Percentiles rank a stretch among this genome's conserved stretches.
Evolutionary conservation across 2,113 vertebrate species (phyloP).

Genomic region (Podocnemis expansa): DNA sequence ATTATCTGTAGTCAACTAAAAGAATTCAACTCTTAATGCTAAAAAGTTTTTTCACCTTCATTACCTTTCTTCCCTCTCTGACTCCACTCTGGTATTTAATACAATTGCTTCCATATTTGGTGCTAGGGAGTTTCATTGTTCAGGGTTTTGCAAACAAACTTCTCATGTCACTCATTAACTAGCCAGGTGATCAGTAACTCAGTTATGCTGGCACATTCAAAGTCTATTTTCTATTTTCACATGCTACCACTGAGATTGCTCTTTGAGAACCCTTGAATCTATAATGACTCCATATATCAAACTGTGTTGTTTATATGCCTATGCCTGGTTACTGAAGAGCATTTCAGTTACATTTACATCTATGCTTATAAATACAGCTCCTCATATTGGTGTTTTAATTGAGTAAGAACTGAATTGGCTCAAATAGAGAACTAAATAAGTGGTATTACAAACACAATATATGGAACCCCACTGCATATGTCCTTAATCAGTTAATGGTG

Average conservation of each 20-base stretch:
- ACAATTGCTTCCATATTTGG: background rate
- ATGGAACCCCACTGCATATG: background rate
- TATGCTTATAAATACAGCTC: background rate
- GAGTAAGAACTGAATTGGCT: background rate
- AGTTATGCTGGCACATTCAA: conserved; percentile 2
- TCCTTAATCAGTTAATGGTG: background rate
- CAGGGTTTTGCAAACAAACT: conserved; percentile 26
- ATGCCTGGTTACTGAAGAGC: background rate
- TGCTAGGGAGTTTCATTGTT: background rate
- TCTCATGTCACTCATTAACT: conserved; percentile 51
- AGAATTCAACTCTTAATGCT: rapidly evolving
- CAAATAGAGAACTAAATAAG: background rate
- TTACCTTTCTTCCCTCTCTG: background rate
- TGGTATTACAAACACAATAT: background rate
- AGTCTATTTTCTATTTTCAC: background rate
- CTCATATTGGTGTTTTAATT: background rate
- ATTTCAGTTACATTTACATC: background rate
- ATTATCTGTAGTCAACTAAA: background rate
- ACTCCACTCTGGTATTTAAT: background rate
- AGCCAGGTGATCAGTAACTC: background rate
- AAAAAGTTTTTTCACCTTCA: background rate
- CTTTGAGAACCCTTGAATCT: background rate
- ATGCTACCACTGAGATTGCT: background rate
- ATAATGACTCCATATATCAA: background rate
- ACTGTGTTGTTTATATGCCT: background rate